phyloP scores from a whole-genome alignment of 2,888 invertebrate genomes.

The Ferrisia virgata region DNA sequence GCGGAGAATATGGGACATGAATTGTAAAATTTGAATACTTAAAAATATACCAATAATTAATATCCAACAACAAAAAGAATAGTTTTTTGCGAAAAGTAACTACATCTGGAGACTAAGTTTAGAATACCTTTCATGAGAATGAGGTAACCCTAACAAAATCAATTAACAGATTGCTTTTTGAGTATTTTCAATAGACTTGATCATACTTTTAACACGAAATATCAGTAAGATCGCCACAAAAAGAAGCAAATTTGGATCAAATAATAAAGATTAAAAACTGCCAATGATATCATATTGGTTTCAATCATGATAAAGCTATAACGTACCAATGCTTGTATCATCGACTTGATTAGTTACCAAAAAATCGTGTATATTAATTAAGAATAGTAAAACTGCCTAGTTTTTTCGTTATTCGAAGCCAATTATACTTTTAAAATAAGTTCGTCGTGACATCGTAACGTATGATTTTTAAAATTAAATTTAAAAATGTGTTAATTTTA shows the following conservation, averaged over 20 bases:
- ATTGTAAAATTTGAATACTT: too few species aligned
- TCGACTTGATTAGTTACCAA: slow-evolving; percentile 3
- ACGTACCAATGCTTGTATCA: not conserved
- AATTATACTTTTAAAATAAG: slow-evolving; percentile 17
- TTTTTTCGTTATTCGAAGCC: slow-evolving; percentile 27
- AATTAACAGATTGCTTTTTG: not conserved
- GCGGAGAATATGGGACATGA: too few species aligned
- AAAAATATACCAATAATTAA: too few species aligned
- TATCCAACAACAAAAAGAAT: too few species aligned
- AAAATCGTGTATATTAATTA: slow-evolving; percentile 11
- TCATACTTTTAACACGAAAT: not conserved
- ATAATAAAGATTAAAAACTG: not conserved
- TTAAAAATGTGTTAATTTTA: not conserved
- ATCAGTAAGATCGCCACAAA: not conserved
- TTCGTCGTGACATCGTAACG: slow-evolving; percentile 25
- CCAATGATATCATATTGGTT: not conserved
- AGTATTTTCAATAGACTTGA: not conserved
- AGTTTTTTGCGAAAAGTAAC: too few species aligned
- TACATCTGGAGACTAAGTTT: too few species aligned
- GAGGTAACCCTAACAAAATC: too few species aligned
- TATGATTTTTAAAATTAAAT: not conserved
- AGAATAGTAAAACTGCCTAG: slow-evolving; percentile 32
- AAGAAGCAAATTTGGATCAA: not conserved
- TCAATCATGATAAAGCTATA: slow-evolving; percentile 9
- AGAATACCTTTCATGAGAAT: too few species aligned